A percentile compares a stretch with the other conserved stretches of the same genome.
These are phyloP conservation scores for Teinopalpus imperialis DNA, from an alignment of 2,888 invertebrate species.

Conservation along the genomic window DNA sequence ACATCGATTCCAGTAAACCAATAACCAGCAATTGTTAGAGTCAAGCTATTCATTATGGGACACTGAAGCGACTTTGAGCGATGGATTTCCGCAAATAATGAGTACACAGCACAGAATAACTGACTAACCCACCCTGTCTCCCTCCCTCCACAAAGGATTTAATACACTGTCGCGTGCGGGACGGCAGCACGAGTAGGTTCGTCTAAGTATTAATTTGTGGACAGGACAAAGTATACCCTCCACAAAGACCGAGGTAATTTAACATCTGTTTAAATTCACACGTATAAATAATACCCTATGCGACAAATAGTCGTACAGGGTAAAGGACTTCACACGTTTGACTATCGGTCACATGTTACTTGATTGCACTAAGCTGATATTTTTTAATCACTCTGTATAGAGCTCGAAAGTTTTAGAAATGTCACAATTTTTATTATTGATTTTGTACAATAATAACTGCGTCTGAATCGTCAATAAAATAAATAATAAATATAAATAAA, in stretches of 20 bases:
- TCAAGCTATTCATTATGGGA: constrained; percentile 5
- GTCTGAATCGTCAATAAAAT: too few relatives aligned
- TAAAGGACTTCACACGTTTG: constrained; percentile 5
- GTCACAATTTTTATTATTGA: too few relatives aligned
- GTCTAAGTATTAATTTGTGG: constrained; percentile 32
- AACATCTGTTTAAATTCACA: constrained; percentile 34
- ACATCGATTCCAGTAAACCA: constrained; percentile 2
- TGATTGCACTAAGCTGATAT: background rate
- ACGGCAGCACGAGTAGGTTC: background rate
- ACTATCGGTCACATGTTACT: constrained; percentile 4
- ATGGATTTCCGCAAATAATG: constrained; percentile 11
- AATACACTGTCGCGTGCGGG: constrained; percentile 12
- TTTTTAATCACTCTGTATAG: too few relatives aligned
- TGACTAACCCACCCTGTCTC: constrained; percentile 1
- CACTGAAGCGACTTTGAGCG: constrained; percentile 3
- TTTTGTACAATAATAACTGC: too few relatives aligned
- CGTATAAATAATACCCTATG: constrained; percentile 28
- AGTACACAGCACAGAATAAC: constrained; percentile 9
- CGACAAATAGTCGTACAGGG: constrained; percentile 7
- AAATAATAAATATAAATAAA: too few relatives aligned
- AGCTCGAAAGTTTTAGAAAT: too few relatives aligned
- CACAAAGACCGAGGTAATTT: constrained; percentile 32
- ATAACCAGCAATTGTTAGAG: background rate
- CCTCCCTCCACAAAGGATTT: constrained; percentile 12
- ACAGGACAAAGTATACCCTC: constrained; percentile 28